Evolutionary conservation across 2,113 vertebrate genomes (phyloP).

Genomic region (Cranoglanis bouderius): DNA sequence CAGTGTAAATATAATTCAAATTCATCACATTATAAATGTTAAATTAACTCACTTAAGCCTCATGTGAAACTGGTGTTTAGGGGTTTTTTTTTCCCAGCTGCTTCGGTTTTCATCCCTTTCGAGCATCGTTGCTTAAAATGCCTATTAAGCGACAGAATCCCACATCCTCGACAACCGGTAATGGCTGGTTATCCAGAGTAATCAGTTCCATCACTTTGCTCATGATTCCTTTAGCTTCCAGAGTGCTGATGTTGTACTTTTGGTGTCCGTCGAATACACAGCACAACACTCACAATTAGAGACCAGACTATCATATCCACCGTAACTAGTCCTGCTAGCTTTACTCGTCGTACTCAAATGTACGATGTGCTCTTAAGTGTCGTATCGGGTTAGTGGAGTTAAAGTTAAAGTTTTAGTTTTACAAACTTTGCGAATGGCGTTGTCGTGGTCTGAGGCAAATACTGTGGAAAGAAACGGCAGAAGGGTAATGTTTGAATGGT

Average conservation of each 20-base stretch:
- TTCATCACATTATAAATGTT: not conserved
- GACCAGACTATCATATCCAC: no score
- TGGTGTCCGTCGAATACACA: not conserved
- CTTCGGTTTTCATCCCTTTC: not conserved
- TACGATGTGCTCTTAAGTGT: not conserved
- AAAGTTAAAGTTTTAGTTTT: not conserved
- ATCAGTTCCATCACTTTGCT: not conserved
- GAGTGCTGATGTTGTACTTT: not conserved
- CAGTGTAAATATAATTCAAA: not conserved
- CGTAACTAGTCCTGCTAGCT: not conserved
- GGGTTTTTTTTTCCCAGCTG: not conserved
- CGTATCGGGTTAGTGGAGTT: not conserved
- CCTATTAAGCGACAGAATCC: not conserved
- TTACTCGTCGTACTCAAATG: not conserved
- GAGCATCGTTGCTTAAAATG: not conserved
- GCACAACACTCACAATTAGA: no score
- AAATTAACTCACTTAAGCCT: not conserved
- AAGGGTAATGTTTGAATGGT: no score
- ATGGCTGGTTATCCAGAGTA: not conserved
- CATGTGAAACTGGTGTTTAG: not conserved
- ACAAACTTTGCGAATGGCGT: not conserved
- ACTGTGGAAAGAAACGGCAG: not conserved
- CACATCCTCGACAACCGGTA: not conserved
- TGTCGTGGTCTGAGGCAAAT: not conserved
- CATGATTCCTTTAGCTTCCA: not conserved